Base-by-base conservation (phyloP, 1,140 invertebrate genomes). In the Pogonomyrmex barbatus region DNA sequence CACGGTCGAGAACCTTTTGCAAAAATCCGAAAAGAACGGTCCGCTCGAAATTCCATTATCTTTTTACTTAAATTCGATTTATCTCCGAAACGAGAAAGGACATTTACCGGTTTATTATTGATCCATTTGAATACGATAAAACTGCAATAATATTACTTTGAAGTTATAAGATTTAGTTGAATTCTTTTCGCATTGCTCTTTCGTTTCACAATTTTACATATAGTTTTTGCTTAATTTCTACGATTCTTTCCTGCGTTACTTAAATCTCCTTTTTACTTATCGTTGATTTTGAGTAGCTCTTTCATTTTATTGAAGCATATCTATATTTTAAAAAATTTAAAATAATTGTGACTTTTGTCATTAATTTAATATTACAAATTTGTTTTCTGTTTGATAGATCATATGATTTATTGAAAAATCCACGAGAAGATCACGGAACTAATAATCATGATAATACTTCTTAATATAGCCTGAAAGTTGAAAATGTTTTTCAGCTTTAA, bases 401-500 rank as follows among this genome's bases (percentile, higher is more conserved):
- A 24, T 14, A 47, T 17, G 14, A 45, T 36, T 36, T 47, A 42
- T 82, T 36, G 24, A 82, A 47, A 24, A 73, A 33, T 10, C 30
- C 17, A 60, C 12, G 24, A 50, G 24, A 47, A 42, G n/a, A 14
- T 67, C 12, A 10, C 33, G 30, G 54, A 70, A 39, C 8, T 60
- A 73, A 73, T 62, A 33, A 52, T 47, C 42, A 47, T 50, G 58
- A 56, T 70, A 52, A 87, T 30, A 68, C 33, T 10, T 50, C 63
- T 33, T 24, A 45, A 62, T 67, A 70, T 54, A 17, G 85, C 85
- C 86, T 84, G 87, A 86, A 88, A 89, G 89, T 91, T 81, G 67
- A 90, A 91, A 92, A 91, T 92, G 86, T 91, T 89, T 91, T 91
- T 70, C 89, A 71, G 79, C 84, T 89, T 62, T 88, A 91, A 91